Base-by-base conservation (phyloP, 1,140 invertebrate species). In the Sesamia nonagrioides region DNA sequence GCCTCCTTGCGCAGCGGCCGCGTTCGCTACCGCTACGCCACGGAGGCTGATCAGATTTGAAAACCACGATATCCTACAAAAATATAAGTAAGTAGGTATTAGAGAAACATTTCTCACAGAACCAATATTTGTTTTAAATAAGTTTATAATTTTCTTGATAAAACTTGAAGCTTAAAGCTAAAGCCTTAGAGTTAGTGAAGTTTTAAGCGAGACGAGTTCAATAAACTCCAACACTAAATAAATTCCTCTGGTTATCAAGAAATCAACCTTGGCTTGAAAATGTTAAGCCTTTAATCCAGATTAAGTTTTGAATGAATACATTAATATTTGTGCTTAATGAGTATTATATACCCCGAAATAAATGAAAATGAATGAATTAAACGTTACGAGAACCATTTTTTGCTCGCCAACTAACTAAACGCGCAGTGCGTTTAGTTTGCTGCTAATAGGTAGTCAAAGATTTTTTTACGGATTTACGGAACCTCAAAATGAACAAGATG, bases 301-400 rank as follows among this genome's bases (percentile, higher is more conserved):
- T 75, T 63, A 61, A 61, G 7, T 48, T 63, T 75, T 35, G 15
- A 75, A 35, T 42, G 56, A 58, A 74, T 72, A 45, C 72, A 45
- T 54, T 69, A 69, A 69, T 50, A 63, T 75, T 63, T 48, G 37
- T n/a, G n/a, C n/a, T n/a, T n/a, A n/a, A n/a, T n/a, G n/a, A n/a
- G n/a, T n/a, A n/a, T n/a, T n/a, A n/a, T n/a, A n/a, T n/a, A n/a
- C n/a, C n/a, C n/a, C n/a, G n/a, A n/a, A n/a, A n/a, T n/a, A n/a
- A n/a, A n/a, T n/a, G n/a, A n/a, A n/a, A n/a, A n/a, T n/a, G n/a
- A n/a, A n/a, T n/a, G n/a, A n/a, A n/a, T n/a, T n/a, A n/a, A n/a
- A n/a, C n/a, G n/a, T n/a, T n/a, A n/a, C n/a, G n/a, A n/a, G n/a
- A n/a, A n/a, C n/a, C n/a, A n/a, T n/a, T 27, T 27, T 27, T 27